phyloP scores from a whole-genome alignment of 1,140 invertebrate species.

The Neodiprion fabricii region DNA sequence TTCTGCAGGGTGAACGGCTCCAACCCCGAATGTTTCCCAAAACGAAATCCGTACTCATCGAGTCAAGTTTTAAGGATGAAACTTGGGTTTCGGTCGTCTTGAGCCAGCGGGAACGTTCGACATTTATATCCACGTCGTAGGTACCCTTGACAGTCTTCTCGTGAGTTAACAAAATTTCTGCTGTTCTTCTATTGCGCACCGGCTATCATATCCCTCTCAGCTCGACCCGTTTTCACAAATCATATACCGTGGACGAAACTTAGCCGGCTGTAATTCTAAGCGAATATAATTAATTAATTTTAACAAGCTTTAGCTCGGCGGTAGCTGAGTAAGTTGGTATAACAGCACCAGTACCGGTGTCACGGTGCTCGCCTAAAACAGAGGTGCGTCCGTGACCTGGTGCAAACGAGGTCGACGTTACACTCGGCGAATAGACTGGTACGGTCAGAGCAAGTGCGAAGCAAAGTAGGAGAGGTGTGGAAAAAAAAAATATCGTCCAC shows the following conservation, averaged over 20 bases:
- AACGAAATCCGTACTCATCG: neutral
- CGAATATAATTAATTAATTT: constrained; percentile 4
- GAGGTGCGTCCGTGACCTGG: constrained; percentile 6
- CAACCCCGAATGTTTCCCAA: neutral
- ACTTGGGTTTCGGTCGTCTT: too few relatives aligned
- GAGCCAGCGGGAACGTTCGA: too few relatives aligned
- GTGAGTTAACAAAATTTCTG: too few relatives aligned
- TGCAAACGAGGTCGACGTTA: neutral
- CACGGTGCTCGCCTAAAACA: constrained; percentile 1
- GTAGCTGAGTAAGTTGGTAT: neutral
- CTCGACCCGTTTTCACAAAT: neutral
- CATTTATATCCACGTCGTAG: too few relatives aligned
- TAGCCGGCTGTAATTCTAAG: neutral
- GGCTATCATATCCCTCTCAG: neutral
- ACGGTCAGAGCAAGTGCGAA: too few relatives aligned
- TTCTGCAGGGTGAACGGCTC: neutral
- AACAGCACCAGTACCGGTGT: neutral
- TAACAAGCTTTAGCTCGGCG: neutral
- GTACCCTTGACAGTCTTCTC: too few relatives aligned
- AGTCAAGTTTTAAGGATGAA: neutral
- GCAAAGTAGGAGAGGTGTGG: too few relatives aligned
- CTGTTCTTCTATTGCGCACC: neutral
- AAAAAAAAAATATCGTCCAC: too few relatives aligned
- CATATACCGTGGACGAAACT: neutral
- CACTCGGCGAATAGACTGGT: neutral